Base-by-base conservation (phyloP, 2,888 invertebrate species). In the Hybos culiciformis region DNA sequence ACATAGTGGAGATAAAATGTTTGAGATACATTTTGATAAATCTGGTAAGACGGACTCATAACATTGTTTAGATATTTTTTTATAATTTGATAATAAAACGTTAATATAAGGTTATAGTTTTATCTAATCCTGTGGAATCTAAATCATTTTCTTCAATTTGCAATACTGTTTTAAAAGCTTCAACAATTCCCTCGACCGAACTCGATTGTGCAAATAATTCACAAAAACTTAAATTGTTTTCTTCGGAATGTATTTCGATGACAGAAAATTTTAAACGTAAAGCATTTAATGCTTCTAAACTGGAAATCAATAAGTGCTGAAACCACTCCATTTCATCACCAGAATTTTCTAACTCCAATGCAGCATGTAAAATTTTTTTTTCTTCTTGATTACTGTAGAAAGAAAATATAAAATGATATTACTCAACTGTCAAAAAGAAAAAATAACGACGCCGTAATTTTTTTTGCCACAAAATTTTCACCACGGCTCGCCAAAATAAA, bases 281-380 rank as follows among this genome's bases (percentile, higher is more conserved):
- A 21, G 73, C 72, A 53, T 75, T 75, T 5, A 76, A 59, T 32
- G 75, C 72, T 55, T 79, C 77, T 37, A 80, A 61, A 1, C 75
- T 70, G 42, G 71, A 70, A 3, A 69, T 54, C 9, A 80, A 54
- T 3, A 81, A 73, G 37, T 69, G 57, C 39, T 61, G 58, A 56
- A 74, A 68, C 68, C 70, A 72, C 50, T 60, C 53, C 29, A 60
- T 56, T 34, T 73, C 60, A 48, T 74, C 63, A 40, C 62, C 54
- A 14, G 57, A 44, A 42, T 69, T 59, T 44, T 67, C 58, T 53
- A 70, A 70, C 18, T 75, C 57, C 49, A 75, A 67, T 1, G 63
- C 61, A n/a, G 73, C 68, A 47, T 72, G 70, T 41, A 82, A 66
- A 29, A 86, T 67, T 21, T 84, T 71, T 59, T 87, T 70, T 40